Conservation (phyloP, 2,797 vertebrate genomes). For the Coilia nasus region DNA sequence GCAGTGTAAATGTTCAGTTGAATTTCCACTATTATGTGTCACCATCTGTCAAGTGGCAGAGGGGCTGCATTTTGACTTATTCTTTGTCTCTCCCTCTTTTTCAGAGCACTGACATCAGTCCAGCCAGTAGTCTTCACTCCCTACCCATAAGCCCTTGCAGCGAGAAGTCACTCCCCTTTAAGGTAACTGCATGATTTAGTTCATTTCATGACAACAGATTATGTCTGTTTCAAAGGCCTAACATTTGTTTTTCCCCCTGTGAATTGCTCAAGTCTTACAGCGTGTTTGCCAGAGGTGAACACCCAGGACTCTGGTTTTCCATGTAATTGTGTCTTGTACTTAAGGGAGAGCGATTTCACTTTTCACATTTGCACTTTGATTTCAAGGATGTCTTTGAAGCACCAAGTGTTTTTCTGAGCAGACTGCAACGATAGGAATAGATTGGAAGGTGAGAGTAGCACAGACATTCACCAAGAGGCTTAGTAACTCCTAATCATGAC, state of each 20-base stretch:
- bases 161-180: constrained; percentile 87
- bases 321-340: neutral
- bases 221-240: neutral
- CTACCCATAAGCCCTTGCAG: constrained; percentile 94
- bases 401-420: neutral
- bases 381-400: neutral
- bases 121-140: constrained; percentile 90
- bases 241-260: neutral
- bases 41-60: neutral
- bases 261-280: neutral
- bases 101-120: constrained; percentile 94
- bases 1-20: no score
- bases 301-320: neutral
- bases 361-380: constrained; percentile 15
- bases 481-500: neutral
- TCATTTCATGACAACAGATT: neutral
- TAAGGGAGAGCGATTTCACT: neutral
- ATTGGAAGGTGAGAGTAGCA: neutral
- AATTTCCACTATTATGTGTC: no score
- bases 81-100: constrained; percentile 7
- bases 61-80: neutral
- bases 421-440: neutral
- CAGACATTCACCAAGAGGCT: neutral
- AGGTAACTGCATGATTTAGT: constrained; percentile 76
- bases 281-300: neutral